Evolutionary conservation across 2,797 vertebrate genomes (phyloP).

Genomic region (Apodemus agrarius): DNA sequence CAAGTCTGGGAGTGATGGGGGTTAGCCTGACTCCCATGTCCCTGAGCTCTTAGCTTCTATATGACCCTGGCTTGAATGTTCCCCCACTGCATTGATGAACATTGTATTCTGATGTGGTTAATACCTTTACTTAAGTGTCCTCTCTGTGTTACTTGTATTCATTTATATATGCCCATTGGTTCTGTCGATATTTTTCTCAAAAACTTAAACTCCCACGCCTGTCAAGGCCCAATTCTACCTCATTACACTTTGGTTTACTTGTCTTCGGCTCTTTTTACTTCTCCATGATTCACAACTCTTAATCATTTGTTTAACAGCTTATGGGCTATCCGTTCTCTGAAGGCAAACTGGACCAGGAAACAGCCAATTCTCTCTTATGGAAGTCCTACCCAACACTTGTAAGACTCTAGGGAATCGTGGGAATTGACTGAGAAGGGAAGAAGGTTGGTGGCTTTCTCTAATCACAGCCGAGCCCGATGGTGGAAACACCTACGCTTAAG

Average conservation of each 20-base stretch:
- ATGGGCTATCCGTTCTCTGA: slow-evolving; percentile 50
- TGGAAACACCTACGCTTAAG: not conserved
- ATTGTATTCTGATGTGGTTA: not conserved
- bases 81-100: too few species aligned
- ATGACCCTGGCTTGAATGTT: not conserved
- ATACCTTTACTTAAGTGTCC: not conserved
- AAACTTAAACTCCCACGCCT: not conserved
- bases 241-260: not conserved
- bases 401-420: not conserved
- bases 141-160: not conserved
- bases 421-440: not conserved
- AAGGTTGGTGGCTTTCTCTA: not conserved
- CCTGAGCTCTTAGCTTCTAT: not conserved
- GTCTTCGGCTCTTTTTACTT: not conserved
- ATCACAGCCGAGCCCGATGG: not conserved
- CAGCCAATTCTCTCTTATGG: not conserved
- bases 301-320: not conserved
- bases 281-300: not conserved
- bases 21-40: not conserved
- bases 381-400: not conserved
- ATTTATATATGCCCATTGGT: not conserved
- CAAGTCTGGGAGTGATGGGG: rapidly evolving
- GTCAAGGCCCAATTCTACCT: not conserved
- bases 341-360: slow-evolving; percentile 62
- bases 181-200: not conserved